Base-by-base conservation (phyloP, 2,797 vertebrate genomes). In the Schizopygopsis pylzovi region DNA sequence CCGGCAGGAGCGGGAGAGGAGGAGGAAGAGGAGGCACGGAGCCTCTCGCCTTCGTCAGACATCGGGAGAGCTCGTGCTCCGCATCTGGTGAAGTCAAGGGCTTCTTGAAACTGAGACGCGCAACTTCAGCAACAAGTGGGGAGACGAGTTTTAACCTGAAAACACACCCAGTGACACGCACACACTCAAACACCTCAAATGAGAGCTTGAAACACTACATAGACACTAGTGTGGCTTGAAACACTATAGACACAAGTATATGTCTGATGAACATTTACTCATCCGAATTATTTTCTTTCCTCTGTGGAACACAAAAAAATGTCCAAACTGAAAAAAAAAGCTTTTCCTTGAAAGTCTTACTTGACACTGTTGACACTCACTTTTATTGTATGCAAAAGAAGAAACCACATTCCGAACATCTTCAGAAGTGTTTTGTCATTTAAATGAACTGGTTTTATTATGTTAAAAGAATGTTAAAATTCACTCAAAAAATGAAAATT, bases 31-130 rank as follows among this genome's bases (percentile, higher is more conserved):
- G 93, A 92, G 84, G 82, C 91, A 6, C 92, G 90, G 83, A 90
- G 87, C 61, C 61, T 92, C 85, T 90, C 91, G 45, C 73, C 92
- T 79, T 93, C 94, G 90, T 95, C 95, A 94, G 91, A 95, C 95
- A 95, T 96, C 41, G 81, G 71, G 37, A 89, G 83, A 89, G 63
- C 89, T 90, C 68, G 25, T 13, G 15, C 59, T 52, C 45, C 87
- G 52, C 92, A 92, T 91, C 16, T 6, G 88, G 33, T 75, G 59
- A 33, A 3, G 63, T 2, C 72, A 47, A 47, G 63, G n/a, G 75
- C 87, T 87, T 49, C 88, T 83, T 68, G 78, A 79, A 49, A 73
- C 89, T 67, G 59, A 43, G 47, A 65, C 70, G 71, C 28, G 3
- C 43, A 81, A 73, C 73, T 72, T 79, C 75, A 79, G 88, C 90